phyloP scores from a whole-genome alignment of 2,113 vertebrate genomes.

The Fregetta grallaria region DNA sequence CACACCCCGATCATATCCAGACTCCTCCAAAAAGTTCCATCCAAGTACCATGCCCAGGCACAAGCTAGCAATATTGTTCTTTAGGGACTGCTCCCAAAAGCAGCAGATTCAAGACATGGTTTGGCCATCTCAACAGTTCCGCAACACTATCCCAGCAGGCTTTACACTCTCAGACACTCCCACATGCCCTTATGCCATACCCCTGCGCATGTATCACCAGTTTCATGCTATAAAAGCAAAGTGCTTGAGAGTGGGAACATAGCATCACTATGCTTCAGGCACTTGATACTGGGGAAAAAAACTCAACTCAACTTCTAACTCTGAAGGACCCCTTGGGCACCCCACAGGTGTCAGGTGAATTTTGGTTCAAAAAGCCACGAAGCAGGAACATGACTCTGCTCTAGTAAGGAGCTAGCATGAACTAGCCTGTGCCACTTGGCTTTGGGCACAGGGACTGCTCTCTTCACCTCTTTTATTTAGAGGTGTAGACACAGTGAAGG shows the following conservation, averaged over 20 bases:
- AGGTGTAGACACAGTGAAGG: background rate
- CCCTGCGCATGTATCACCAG: background rate
- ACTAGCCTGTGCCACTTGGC: background rate
- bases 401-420: background rate
- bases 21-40: background rate
- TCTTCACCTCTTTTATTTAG: background rate
- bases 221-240: background rate
- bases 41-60: background rate
- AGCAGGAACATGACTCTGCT: background rate
- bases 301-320: background rate
- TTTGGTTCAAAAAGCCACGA: background rate
- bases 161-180: background rate
- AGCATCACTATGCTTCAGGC: background rate
- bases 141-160: background rate
- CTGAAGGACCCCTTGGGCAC: background rate
- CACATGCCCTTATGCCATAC: fast-evolving
- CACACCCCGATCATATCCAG: background rate
- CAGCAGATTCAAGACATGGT: background rate
- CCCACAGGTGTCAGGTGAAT: background rate
- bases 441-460: background rate
- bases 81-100: background rate
- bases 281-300: background rate
- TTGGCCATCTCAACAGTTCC: background rate
- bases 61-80: background rate
- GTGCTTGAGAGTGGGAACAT: background rate